Evolutionary conservation across 2,797 vertebrate species (phyloP).

Genomic region (Miichthys miiuy): DNA sequence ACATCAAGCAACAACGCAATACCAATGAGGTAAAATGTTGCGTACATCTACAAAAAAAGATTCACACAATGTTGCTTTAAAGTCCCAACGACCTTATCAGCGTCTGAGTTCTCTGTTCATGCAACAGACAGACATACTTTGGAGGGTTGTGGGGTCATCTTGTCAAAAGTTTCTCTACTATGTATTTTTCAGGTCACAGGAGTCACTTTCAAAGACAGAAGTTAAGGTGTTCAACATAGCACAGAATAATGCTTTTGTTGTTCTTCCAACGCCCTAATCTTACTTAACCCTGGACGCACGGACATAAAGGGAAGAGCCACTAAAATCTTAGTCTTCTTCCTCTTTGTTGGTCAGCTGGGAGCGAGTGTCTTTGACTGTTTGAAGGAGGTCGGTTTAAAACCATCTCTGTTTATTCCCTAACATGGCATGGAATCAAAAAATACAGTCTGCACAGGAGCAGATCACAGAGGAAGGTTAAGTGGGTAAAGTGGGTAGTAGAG

Average conservation of each 20-base stretch:
- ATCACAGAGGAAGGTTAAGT: constrained; percentile 32
- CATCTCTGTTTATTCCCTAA: constrained; percentile 45
- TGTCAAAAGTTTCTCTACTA: constrained; percentile 23
- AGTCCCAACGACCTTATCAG: too few relatives aligned
- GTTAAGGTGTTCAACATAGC: not conserved
- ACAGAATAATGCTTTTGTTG: not conserved
- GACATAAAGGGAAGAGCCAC: not conserved
- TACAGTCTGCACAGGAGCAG: constrained; percentile 10
- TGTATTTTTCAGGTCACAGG: constrained; percentile 27
- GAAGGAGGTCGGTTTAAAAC: constrained; percentile 4
- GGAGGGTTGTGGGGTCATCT: constrained; percentile 25
- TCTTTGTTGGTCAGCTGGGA: constrained; percentile 17
- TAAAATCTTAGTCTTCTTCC: constrained; percentile 1
- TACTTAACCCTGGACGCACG: not conserved
- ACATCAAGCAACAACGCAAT: too few relatives aligned
- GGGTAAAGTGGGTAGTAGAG: not conserved
- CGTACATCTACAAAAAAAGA: too few relatives aligned
- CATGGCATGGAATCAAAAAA: constrained; percentile 49
- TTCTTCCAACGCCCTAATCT: not conserved
- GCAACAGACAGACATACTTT: not conserved
- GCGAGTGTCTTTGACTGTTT: constrained; percentile 3
- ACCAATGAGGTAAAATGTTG: too few relatives aligned
- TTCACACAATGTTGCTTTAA: too few relatives aligned
- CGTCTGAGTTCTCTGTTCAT: not conserved
- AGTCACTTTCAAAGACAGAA: constrained; percentile 40